These are phyloP conservation scores for Drosophila imparisetae DNA, from an alignment of 2,888 invertebrate genomes.

Conservation along the genomic window DNA sequence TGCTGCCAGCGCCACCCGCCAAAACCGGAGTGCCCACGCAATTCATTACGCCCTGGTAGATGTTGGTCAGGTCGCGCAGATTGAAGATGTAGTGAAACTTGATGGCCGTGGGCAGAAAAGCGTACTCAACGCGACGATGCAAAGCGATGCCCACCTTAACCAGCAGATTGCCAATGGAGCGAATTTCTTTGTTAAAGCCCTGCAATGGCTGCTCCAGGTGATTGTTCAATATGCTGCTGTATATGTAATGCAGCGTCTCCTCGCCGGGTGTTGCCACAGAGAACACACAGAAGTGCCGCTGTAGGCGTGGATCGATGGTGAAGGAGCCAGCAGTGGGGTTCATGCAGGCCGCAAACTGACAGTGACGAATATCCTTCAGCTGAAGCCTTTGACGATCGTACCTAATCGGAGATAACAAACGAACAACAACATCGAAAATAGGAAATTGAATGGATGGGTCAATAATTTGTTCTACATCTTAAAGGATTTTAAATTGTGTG, in stretches of 20 bases:
- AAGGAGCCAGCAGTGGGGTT: constrained; percentile 99
- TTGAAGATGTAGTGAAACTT: constrained; percentile 98
- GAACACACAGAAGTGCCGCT: constrained; percentile 94
- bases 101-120: constrained; percentile 95
- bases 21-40: constrained; percentile 87
- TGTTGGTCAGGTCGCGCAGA: constrained; percentile 95
- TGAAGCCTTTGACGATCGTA: constrained; percentile 91
- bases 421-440: background rate
- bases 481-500: background rate
- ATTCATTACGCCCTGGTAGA: constrained; percentile 96
- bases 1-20: constrained; percentile 43
- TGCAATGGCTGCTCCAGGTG: constrained; percentile 89
- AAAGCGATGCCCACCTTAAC: constrained; percentile 91
- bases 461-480: too few relatives aligned
- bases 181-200: constrained; percentile 87
- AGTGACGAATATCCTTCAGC: constrained; percentile 95
- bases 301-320: constrained; percentile 95
- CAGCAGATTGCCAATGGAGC: constrained; percentile 73
- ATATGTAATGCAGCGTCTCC: constrained; percentile 93
- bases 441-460: too few relatives aligned
- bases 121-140: constrained; percentile 90
- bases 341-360: constrained; percentile 98
- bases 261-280: constrained; percentile 92
- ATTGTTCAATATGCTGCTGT: constrained; percentile 91
- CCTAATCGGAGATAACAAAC: constrained; percentile 46